Evolutionary conservation across 1,140 invertebrate species (phyloP), one percentile per base, ranked within the genome.

Genomic region (Zaprionus lachaisei): DNA sequence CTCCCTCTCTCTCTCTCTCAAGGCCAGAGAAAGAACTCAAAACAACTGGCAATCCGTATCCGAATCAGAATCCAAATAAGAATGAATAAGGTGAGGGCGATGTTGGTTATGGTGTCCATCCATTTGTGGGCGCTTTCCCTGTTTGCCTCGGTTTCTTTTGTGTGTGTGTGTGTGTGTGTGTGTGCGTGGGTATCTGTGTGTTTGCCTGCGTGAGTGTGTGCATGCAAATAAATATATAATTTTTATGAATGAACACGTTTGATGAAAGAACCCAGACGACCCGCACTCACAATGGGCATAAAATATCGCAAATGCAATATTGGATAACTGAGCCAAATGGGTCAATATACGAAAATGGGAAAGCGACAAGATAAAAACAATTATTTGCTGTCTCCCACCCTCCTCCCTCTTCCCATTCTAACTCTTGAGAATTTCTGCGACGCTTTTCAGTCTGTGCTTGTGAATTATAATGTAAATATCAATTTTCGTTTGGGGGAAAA

Each of bases 191-290:
- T 51, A 22, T 58, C 2, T 44, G 38, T 51, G 31, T 51, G 44
- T 11, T 4, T 58, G 22, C 58, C 12, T 55, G 60, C 22, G 41
- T 20, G n/a, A 69, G 47, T 76, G 66, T 90, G 69, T 70, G 72
- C 72, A 85, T 81, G 85, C 85, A 90, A 89, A 90, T 89, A 89
- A 89, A 89, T 90, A 89, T 90, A 89, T 44, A 89, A 90, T 85
- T 89, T 89, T 90, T 85, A 89, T 89, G 85, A 89, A 89, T 89
- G 85, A 89, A 89, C 85, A 89, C 85, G 85, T 89, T 81, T 90
- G 85, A 84, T 90, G 85, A 89, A 89, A 90, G 76, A 90, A 72
- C 83, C 60, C 69, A 56, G 54, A 61, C 17, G 64, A 28, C 41
- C 26, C 61, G 49, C 72, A 69, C 14, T 28, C 65, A 83, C 83